phyloP scores from a whole-genome alignment of 2,888 invertebrate genomes.

The Acleris sparsana region DNA sequence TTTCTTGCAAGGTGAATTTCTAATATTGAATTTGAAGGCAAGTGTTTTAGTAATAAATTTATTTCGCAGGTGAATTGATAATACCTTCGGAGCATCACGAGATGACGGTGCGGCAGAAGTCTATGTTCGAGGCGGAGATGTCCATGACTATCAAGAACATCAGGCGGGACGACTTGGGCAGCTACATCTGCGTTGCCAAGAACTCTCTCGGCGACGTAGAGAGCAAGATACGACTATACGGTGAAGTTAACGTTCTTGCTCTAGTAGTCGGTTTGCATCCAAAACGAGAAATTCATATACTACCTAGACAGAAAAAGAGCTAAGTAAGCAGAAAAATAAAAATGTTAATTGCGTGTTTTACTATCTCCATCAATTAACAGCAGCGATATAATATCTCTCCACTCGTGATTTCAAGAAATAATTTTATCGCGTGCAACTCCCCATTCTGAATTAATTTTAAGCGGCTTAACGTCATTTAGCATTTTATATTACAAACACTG shows the following conservation, averaged over 20 bases:
- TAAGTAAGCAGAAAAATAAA: too few species aligned
- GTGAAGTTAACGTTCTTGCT: conserved; percentile 67
- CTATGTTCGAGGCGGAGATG: conserved; percentile 93
- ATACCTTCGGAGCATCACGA: conserved; percentile 93
- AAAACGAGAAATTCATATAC: too few species aligned
- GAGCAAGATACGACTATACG: conserved; percentile 94
- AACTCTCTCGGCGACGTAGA: conserved; percentile 94
- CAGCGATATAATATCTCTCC: too few species aligned
- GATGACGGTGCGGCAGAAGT: conserved; percentile 88
- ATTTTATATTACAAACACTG: too few species aligned
- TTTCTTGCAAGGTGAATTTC: conserved; percentile 74
- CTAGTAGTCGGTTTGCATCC: too few species aligned
- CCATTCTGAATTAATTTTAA: too few species aligned
- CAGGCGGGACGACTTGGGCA: conserved; percentile 90
- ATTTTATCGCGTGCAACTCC: too few species aligned
- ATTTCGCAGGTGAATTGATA: conserved; percentile 89
- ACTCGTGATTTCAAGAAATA: too few species aligned
- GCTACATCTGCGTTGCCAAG: conserved; percentile 93
- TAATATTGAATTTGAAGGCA: conserved; percentile 80
- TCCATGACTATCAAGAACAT: conserved; percentile 91
- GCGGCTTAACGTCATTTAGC: too few species aligned
- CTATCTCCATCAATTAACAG: too few species aligned
- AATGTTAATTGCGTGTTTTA: too few species aligned
- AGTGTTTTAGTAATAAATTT: conserved; percentile 75
- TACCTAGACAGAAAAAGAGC: too few species aligned